phyloP scores from a whole-genome alignment of 2,113 vertebrate species.

The Dryoscopus gambensis region DNA sequence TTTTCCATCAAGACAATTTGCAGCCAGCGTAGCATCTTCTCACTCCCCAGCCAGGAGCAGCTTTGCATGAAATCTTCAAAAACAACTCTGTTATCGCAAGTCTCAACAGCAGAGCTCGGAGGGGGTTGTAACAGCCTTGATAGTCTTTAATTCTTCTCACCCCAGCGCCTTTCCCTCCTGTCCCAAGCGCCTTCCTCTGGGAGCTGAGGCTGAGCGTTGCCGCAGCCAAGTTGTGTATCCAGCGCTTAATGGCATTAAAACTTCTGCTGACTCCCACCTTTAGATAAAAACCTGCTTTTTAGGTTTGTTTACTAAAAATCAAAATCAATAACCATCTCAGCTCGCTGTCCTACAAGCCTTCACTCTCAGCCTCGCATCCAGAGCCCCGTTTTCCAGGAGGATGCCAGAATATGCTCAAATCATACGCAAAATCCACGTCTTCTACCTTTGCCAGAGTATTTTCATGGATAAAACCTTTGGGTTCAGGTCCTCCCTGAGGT shows the following conservation, averaged over 20 bases:
- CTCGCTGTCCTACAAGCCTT: neutral
- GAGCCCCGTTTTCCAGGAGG: neutral
- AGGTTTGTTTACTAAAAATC: neutral
- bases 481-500: neutral
- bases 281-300: neutral
- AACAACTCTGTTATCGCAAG: neutral
- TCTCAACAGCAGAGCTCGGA: conserved; percentile 18
- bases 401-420: neutral
- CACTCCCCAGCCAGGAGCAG: conserved; percentile 22
- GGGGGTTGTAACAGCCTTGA: neutral
- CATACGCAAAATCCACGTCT: accelerated
- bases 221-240: neutral
- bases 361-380: neutral
- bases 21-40: conserved; percentile 8
- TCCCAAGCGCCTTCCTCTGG: neutral
- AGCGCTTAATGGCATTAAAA: neutral
- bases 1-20: conserved; percentile 46
- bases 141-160: conserved; percentile 31
- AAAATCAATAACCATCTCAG: neutral
- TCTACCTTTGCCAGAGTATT: neutral
- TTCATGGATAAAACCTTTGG: neutral
- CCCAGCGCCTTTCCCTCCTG: neutral
- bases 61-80: conserved; percentile 23
- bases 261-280: neutral
- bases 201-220: neutral